Evolutionary conservation across 2,797 vertebrate species (phyloP), one percentile per base, ranked within the genome.

Genomic region (Lates japonicus): DNA sequence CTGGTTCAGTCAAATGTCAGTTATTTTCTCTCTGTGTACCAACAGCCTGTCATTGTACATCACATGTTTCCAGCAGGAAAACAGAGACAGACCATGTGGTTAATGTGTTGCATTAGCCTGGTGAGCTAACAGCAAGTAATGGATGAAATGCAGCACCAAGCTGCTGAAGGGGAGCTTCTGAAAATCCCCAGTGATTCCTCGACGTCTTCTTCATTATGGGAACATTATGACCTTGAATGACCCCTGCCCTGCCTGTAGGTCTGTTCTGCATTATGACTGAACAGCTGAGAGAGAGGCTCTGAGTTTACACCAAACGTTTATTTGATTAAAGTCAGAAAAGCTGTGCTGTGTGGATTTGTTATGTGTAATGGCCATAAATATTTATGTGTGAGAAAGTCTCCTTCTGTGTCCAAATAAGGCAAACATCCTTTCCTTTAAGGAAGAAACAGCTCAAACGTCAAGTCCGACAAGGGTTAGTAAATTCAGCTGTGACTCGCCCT

Each of bases 171-270:
- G 13, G 58, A 68, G 51, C 3, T 55, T 31, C 8, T 33, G 0
- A 22, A 68, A 83, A 41, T 69, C 80, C 74, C 79, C 51, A 52
- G 66, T 68, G 68, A 70, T 52, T 84, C 59, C 52, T n/a, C 20
- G 62, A 80, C 31, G 44, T 25, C 33, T 49, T 61, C 31, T 66
- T 77, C 57, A 68, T 60, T 33, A 64, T 85, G 74, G 76, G 76
- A 86, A 76, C 73, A 66, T 19, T 17, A 13, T 51, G 80, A 76
- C 61, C 73, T 51, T 12, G 58, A 11, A 7, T 31, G 70, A 74
- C 67, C 77, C 42, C 51, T 33, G 51, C 10, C 60, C 51, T 33
- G 51, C 10, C 60, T 31, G 70, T 58, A 62, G 61, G 11, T 86
- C 41, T 64, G 70, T 31, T 79, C 35, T 78, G 75, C 17, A 57